Conservation (phyloP, 1,140 invertebrate species). For the Pogonomyrmex californicus region DNA sequence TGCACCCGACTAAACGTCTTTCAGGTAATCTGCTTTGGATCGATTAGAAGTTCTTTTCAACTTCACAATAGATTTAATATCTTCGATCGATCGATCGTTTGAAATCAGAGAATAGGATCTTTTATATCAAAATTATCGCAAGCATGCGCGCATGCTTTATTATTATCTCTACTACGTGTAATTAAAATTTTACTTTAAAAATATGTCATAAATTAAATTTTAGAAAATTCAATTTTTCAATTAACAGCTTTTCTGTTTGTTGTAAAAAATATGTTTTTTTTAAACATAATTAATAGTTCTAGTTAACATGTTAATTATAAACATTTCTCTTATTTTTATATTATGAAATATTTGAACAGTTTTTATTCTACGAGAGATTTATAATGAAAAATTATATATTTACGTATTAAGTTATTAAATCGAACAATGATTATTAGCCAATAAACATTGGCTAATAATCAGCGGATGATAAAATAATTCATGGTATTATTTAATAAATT, state of each 20-base stretch:
- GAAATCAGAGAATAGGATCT: background rate
- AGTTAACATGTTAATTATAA: background rate
- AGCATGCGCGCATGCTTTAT: background rate
- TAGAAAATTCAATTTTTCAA: background rate
- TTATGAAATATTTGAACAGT: background rate
- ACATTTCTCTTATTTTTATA: background rate
- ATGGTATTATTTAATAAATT: conserved; percentile 8
- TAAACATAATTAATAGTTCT: background rate
- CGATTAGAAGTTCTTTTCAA: no score
- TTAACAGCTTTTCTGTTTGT: background rate
- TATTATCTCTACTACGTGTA: background rate
- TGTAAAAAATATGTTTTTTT: background rate
- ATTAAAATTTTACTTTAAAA: conserved; percentile 17
- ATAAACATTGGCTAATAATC: background rate
- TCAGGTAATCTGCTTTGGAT: background rate
- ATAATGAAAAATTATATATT: background rate
- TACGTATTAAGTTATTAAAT: background rate
- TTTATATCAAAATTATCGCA: background rate
- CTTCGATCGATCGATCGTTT: background rate
- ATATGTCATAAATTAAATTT: conserved; percentile 1
- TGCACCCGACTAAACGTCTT: background rate
- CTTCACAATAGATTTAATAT: no score
- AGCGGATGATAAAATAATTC: background rate
- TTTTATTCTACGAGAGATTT: background rate
- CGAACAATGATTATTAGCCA: background rate